Conservation (phyloP, 2,113 vertebrate genomes). For the Gadus macrocephalus region DNA sequence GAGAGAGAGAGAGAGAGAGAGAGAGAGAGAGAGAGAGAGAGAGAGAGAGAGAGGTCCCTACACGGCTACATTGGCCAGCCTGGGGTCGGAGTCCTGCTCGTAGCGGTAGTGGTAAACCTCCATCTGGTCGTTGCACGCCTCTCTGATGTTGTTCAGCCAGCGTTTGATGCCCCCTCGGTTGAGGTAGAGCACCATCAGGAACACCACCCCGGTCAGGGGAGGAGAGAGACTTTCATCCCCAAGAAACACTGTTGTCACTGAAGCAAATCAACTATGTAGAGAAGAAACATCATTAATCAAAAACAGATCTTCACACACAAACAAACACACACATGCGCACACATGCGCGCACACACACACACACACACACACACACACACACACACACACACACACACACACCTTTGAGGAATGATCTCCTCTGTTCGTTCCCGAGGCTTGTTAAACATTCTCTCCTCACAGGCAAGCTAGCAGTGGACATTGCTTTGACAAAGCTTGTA, state of each 20-base stretch:
- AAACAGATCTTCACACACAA: too few species aligned
- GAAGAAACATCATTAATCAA: too few species aligned
- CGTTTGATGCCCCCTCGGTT: slow-evolving; percentile 89
- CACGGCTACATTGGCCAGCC: slow-evolving; percentile 73
- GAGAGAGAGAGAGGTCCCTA: slow-evolving; percentile 19
- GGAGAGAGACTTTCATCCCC: not conserved
- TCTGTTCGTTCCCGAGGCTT: too few species aligned
- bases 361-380: too few species aligned
- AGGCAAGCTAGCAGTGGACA: too few species aligned
- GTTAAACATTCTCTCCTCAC: too few species aligned
- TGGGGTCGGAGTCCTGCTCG: slow-evolving; percentile 88
- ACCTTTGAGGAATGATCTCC: too few species aligned
- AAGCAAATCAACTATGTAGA: too few species aligned
- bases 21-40: not conserved
- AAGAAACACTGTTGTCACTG: not conserved
- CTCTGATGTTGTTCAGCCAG: slow-evolving; percentile 89
- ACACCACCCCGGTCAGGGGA: slow-evolving; percentile 72
- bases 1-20: slow-evolving; percentile 4
- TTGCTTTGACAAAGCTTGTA: too few species aligned
- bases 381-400: too few species aligned
- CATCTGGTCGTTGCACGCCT: slow-evolving; percentile 94
- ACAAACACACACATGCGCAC: too few species aligned
- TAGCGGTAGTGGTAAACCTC: slow-evolving; percentile 96
- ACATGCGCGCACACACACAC: too few species aligned
- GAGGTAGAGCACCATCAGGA: slow-evolving; percentile 92